Evolutionary conservation across 1,140 invertebrate genomes (phyloP), one percentile per base, ranked within the genome.

Genomic region (Bombus fervidus): DNA sequence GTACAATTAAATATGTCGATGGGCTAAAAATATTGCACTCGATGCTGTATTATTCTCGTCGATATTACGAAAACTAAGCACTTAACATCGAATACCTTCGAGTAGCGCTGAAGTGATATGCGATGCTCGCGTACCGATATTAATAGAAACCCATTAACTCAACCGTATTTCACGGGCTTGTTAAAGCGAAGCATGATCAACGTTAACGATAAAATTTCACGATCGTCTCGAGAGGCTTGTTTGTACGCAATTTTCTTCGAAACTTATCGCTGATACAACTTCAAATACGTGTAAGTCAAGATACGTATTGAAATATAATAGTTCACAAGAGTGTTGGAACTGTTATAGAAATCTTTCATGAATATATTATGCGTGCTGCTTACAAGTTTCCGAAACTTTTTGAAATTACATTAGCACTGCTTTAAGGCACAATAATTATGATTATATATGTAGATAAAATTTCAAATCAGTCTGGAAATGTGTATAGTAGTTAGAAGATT

Each of bases 91-190:
- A 28, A 53, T 13, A 28, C 4, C 47, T 43, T 71, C 34, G 43
- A 78, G 34, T n/a, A 57, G 64, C 18, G 15, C 22, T 25, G 34
- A 66, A 47, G 47, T 59, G 37, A 47, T 71, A 59, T 31, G 13
- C 37, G 15, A 71, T 25, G 15, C 66, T 53, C 5, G 31, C 13
- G 25, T 43, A 39, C 47, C 31, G 68, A 34, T 85, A 85, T 85
- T 85, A 85, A 80, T 85, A 85, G 77, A 53, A 80, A 64, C 37
- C 76, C 76, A 80, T 85, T 80, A 85, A 43, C 68, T 53, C 15
- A 39, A 2, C 28, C 53, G 53, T 85, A 80, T 39, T 73, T 85
- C 83, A 85, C 68, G 15, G 41, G 76, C 83, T 85, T 64, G 77
- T 85, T 85, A 85, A 64, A 43, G 31, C 8, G 53, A 77, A 85